Percentiles rank a stretch among this genome's conserved stretches.
Evolutionary conservation across 2,797 vertebrate genomes (phyloP).

Genomic region (Microctenopoma stevenorrisi): DNA sequence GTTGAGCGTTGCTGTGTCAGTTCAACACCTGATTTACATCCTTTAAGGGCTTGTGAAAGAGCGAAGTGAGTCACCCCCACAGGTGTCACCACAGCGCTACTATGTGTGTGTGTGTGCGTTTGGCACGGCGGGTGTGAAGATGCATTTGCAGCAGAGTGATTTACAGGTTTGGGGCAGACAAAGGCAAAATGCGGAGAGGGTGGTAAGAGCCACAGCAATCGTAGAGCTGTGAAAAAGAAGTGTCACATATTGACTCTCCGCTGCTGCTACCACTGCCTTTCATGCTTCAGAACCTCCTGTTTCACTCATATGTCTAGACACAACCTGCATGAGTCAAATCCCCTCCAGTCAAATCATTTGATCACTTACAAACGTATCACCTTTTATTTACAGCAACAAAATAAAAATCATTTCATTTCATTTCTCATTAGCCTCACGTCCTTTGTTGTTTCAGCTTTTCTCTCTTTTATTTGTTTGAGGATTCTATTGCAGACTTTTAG

Average conservation of each 20-base stretch:
- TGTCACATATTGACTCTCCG: neutral
- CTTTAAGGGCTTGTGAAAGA: neutral
- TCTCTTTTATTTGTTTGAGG: no score
- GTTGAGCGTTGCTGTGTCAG: neutral
- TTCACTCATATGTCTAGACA: no score
- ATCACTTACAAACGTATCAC: neutral
- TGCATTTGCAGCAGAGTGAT: slow-evolving; percentile 17
- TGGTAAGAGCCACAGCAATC: slow-evolving; percentile 4
- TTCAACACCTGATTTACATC: slow-evolving; percentile 14
- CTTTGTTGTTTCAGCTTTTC: no score
- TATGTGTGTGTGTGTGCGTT: slow-evolving; percentile 1
- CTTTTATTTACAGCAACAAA: no score
- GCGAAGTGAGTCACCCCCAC: slow-evolving; percentile 1
- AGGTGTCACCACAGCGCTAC: neutral
- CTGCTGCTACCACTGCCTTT: neutral
- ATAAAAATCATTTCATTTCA: no score
- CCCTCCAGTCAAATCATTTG: neutral
- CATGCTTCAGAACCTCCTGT: neutral
- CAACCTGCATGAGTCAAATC: no score
- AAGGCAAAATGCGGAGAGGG: neutral
- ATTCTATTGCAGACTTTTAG: no score
- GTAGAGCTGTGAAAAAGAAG: neutral
- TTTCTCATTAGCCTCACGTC: no score
- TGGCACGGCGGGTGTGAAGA: neutral
- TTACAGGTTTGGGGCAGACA: neutral